Base-by-base conservation (phyloP, 2,113 vertebrate species). In the Condylura cristata region DNA sequence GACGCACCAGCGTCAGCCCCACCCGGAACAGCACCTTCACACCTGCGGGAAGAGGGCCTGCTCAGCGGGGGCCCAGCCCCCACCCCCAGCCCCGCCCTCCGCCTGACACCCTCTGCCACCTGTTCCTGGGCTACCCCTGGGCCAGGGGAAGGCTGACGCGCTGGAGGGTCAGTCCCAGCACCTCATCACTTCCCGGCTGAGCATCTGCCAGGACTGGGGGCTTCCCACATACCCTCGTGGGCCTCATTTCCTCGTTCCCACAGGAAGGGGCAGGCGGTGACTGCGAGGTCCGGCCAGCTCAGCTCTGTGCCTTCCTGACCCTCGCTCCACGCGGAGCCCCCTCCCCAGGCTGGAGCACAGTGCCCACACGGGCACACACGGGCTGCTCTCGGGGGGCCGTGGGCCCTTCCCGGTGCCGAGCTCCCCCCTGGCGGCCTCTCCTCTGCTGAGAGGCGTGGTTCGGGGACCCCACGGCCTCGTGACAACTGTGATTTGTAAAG, bases 21-120 rank as follows among this genome's bases (percentile, higher is more conserved):
- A 98, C 99, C 46, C 99, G 99, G 81, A 99, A 99, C 82, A 99
- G 97, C 72, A 99, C 98, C 68, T 98, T 98, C 86, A 98, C 99
- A 16, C 99, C 99, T 99, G 96, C 34, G 3, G 80, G 56, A 14
- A 20, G 0, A 66, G 39, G 32, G 53, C 18, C 92, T 18, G 2
- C 48, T 88, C 91, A 92, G 46, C 3, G 13, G 8, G 22, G 58
- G 66, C 11, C n/a, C n/a, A 32, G 48, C 51, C 65, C 30, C 2
- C 13, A 39, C 51, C 34, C 24, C 24, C 34, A 22, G n/a, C n/a
- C 48, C 30, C 2, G 37, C 32, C 41, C 72, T 18, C 6, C n/a
- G 44, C 68, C 56, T 13, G 22, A 46, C 41, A 17, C 11, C 58
- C 46, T 37, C 34, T 11, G 37, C 65, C 37, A n/a, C n/a, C n/a